A percentile compares a stretch with the other conserved stretches of the same genome.
Evolutionary conservation across 1,140 invertebrate genomes (phyloP).

Genomic region (Phortica variegata): DNA sequence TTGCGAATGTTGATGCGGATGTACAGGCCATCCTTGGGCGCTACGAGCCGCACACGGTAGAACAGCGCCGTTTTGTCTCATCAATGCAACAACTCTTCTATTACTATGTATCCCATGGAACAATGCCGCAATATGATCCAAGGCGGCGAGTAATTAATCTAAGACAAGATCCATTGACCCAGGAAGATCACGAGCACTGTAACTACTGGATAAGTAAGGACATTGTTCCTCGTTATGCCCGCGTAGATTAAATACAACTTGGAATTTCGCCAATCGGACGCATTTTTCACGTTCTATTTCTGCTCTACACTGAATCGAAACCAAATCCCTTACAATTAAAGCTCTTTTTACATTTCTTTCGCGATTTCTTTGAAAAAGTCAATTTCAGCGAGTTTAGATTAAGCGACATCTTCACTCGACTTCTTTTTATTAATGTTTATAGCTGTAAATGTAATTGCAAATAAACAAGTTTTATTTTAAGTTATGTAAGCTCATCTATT

Average conservation of each 20-base stretch:
- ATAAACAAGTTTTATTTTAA: constrained; percentile 8
- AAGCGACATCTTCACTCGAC: too few species aligned
- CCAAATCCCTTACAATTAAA: background rate
- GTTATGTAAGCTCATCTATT: background rate
- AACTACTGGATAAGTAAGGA: constrained; percentile 73
- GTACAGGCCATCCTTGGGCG: constrained; percentile 77
- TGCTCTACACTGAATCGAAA: background rate
- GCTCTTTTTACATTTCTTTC: background rate
- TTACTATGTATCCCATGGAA: constrained; percentile 73
- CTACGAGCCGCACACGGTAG: constrained; percentile 68
- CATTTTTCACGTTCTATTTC: background rate
- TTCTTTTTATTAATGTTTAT: constrained; percentile 13
- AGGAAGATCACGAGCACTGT: constrained; percentile 68
- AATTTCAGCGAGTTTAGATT: too few species aligned
- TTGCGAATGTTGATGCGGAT: constrained; percentile 70
- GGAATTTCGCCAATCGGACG: background rate
- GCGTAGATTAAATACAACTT: constrained; percentile 37
- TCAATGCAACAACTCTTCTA: constrained; percentile 82
- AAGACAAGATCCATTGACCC: constrained; percentile 67
- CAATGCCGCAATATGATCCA: constrained; percentile 61
- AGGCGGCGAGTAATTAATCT: constrained; percentile 65
- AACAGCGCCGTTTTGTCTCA: constrained; percentile 71
- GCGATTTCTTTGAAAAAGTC: constrained; percentile 2
- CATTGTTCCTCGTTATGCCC: constrained; percentile 71
- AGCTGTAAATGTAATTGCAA: constrained; percentile 3